Conservation (phyloP, 1,140 invertebrate genomes). For the Globodera rostochiensis region DNA sequence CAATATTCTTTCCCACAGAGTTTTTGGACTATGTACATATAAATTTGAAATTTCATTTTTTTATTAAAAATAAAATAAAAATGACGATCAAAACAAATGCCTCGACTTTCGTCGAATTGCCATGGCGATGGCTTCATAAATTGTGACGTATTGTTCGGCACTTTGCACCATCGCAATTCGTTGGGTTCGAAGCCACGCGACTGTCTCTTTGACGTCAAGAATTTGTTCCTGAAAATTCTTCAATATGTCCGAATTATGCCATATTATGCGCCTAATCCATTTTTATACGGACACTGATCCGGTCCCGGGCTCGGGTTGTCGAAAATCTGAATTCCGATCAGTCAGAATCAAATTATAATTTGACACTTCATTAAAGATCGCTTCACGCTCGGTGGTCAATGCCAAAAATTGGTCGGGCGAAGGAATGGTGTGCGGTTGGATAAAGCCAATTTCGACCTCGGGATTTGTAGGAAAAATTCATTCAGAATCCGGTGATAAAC, state of each 20-base stretch:
- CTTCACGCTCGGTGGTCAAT: too few species aligned
- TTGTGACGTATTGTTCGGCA: constrained; percentile 45
- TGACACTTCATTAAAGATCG: too few species aligned
- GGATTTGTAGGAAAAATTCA: too few species aligned
- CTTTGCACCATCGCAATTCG: constrained; percentile 68
- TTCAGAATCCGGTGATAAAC: too few species aligned
- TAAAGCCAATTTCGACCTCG: too few species aligned
- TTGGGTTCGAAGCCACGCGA: constrained; percentile 65
- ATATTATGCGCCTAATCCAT: background rate
- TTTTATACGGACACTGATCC: background rate
- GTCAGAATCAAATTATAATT: background rate
- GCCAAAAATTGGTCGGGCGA: too few species aligned
- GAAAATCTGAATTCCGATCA: background rate
- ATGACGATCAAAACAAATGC: background rate
- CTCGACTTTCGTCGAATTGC: constrained; percentile 42
- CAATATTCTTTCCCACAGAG: too few species aligned
- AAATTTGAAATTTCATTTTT: too few species aligned
- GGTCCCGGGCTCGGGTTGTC: too few species aligned
- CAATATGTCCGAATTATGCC: background rate
- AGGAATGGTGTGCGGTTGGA: too few species aligned
- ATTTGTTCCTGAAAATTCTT: constrained; percentile 54
- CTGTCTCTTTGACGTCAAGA: constrained; percentile 66
- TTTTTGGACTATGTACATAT: too few species aligned
- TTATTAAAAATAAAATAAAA: too few species aligned
- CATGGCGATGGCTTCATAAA: constrained; percentile 50